Evolutionary conservation across 2,113 vertebrate genomes (phyloP), one percentile per base, ranked within the genome.

Genomic region (Asarcornis scutulata): DNA sequence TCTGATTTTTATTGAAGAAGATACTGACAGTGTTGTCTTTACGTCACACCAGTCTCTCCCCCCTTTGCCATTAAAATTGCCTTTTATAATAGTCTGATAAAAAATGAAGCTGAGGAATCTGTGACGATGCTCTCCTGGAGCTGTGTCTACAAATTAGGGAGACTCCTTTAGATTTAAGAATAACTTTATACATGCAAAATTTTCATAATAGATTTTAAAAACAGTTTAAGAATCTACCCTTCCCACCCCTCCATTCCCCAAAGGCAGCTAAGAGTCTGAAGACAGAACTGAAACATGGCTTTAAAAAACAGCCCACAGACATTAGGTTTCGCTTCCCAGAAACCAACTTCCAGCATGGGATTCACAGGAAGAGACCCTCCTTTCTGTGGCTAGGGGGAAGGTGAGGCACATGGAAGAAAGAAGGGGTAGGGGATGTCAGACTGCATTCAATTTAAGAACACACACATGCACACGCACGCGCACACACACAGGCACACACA

Each of bases 341-440:
- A 96, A 96, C 95, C 96, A 97, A 95, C 94, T 97, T 97, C 97
- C 97, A 97, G 93, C 95, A 97, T 96, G 93, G 96, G 89, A 97
- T 97, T 97, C 86, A 2, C 83, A 94, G 97, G 95, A 96, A 97
- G 93, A 93, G 91, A 95, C 62, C 93, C 84, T 96, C 84, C 83
- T 93, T 89, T 97, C 96, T 96, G 96, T 87, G 96, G 87, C 93
- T 91, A 93, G 67, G 83, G 83, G 88, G 56, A 92, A 92, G 89
- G 75, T 95, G 91, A 96, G 95, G 96, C 94, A 94, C 93, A 2
- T 83, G 86, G 94, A 93, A 94, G 93, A 91, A 85, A 91, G 91
- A 95, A 91, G 58, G 90, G 91, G 40, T 85, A 94, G 42, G 80
- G 91, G 69, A 88, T 91, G 91, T 91, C 90, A 96, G 89, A 83